phyloP scores from a whole-genome alignment of 2,797 vertebrate genomes.

The Danio jaintianensis region DNA sequence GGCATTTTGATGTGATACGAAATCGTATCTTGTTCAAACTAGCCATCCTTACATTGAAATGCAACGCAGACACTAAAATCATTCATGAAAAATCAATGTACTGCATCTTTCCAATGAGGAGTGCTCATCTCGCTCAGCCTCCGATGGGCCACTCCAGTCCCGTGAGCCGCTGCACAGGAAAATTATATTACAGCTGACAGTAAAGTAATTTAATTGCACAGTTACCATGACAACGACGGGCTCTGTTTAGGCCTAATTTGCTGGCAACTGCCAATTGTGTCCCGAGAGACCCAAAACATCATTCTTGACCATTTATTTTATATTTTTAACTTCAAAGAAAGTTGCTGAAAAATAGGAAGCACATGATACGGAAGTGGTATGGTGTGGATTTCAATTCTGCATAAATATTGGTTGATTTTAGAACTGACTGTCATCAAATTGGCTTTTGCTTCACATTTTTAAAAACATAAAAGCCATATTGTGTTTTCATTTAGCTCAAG shows the following conservation, averaged over 20 bases:
- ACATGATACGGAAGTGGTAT: neutral
- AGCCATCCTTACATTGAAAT: slow-evolving; percentile 30
- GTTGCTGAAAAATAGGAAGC: slow-evolving; percentile 52
- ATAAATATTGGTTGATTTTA: neutral
- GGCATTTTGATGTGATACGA: slow-evolving; percentile 7
- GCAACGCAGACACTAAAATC: slow-evolving; percentile 57
- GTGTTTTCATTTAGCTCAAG: neutral
- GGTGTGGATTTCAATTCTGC: neutral
- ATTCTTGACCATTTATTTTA: slow-evolving; percentile 62
- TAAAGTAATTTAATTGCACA: slow-evolving; percentile 88
- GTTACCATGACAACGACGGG: slow-evolving; percentile 87
- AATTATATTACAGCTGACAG: slow-evolving; percentile 89
- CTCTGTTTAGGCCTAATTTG: slow-evolving; percentile 90
- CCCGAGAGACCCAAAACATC: slow-evolving; percentile 73
- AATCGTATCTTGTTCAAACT: slow-evolving; percentile 29
- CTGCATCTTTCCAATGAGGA: slow-evolving; percentile 59
- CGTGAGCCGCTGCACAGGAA: slow-evolving; percentile 83
- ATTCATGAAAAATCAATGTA: slow-evolving; percentile 56
- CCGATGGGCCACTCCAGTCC: slow-evolving; percentile 79
- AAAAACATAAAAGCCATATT: neutral
- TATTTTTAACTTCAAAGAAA: slow-evolving; percentile 46
- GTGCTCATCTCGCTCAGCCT: slow-evolving; percentile 72
- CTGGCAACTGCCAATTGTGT: slow-evolving; percentile 78
- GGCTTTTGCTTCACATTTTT: neutral
- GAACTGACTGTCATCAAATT: neutral